These are phyloP conservation scores for Chromis chromis DNA, from an alignment of 2,797 vertebrate species.

Conservation along the genomic window DNA sequence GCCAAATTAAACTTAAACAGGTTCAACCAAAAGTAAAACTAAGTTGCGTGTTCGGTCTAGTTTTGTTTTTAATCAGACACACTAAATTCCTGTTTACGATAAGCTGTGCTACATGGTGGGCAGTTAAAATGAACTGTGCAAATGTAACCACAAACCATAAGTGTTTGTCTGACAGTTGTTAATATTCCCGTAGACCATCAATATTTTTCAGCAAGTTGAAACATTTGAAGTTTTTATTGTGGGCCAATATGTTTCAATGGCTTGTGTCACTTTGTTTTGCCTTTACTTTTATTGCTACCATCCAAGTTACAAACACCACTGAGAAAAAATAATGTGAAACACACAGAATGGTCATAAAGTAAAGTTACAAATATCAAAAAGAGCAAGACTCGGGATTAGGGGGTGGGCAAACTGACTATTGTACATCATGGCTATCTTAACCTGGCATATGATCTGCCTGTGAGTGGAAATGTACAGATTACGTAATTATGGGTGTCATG, in stretches of 20 bases:
- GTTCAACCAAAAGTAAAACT: slow-evolving; percentile 14
- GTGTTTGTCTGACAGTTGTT: background rate
- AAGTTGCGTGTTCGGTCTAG: background rate
- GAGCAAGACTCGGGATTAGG: background rate
- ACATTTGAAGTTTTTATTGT: too few relatives aligned
- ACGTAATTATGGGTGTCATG: too few relatives aligned
- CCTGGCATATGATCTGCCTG: too few relatives aligned
- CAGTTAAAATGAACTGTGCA: background rate
- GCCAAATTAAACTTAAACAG: too few relatives aligned
- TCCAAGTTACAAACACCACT: background rate
- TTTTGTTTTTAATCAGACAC: background rate
- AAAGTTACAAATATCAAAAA: background rate
- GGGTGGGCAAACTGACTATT: too few relatives aligned
- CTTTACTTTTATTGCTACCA: background rate
- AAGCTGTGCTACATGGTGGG: background rate
- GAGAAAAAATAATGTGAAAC: background rate
- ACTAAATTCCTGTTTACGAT: slow-evolving; percentile 15
- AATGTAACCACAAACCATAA: background rate
- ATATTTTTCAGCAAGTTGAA: too few relatives aligned
- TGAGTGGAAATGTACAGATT: too few relatives aligned
- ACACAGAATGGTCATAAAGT: background rate
- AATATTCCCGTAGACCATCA: background rate
- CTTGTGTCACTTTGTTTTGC: background rate
- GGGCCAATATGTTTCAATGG: too few relatives aligned
- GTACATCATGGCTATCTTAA: too few relatives aligned